These are phyloP conservation scores for Drosophila phalerata DNA, from an alignment of 2,888 invertebrate genomes.

Conservation along the genomic window DNA sequence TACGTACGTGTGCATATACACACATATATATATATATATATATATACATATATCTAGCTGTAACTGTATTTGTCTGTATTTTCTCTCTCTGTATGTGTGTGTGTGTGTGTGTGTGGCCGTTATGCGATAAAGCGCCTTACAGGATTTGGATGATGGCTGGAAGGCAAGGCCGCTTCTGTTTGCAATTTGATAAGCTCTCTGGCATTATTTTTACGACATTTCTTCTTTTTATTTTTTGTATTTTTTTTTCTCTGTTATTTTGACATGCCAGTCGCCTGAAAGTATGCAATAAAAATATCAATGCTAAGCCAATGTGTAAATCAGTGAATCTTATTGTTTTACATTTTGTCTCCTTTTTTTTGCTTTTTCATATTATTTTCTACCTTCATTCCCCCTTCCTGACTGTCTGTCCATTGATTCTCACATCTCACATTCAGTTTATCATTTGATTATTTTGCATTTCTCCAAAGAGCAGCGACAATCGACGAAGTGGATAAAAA, in stretches of 20 bases:
- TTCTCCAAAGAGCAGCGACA: slow-evolving; percentile 11
- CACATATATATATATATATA: background rate
- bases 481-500: slow-evolving; percentile 19
- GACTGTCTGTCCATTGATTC: slow-evolving; percentile 26
- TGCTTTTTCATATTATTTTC: background rate
- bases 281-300: slow-evolving; percentile 77
- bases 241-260: slow-evolving; percentile 16
- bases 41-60: slow-evolving; percentile 14
- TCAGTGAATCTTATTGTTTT: slow-evolving; percentile 76
- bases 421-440: slow-evolving; percentile 35
- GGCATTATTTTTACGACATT: slow-evolving; percentile 78
- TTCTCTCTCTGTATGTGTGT: slow-evolving; percentile 20
- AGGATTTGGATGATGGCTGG: slow-evolving; percentile 78
- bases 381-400: background rate
- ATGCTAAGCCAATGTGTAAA: slow-evolving; percentile 77
- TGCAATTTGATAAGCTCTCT: slow-evolving; percentile 78
- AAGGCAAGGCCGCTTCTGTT: slow-evolving; percentile 68
- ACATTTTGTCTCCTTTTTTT: slow-evolving; percentile 22
- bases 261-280: slow-evolving; percentile 49
- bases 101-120: slow-evolving; percentile 46
- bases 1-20: slow-evolving; percentile 23
- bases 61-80: slow-evolving; percentile 8
- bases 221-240: slow-evolving; percentile 27
- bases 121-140: slow-evolving; percentile 77
- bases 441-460: slow-evolving; percentile 52